Percentiles rank a stretch among this genome's conserved stretches.
Conservation (phyloP, 1,140 invertebrate species). For the Papilio polytes region DNA sequence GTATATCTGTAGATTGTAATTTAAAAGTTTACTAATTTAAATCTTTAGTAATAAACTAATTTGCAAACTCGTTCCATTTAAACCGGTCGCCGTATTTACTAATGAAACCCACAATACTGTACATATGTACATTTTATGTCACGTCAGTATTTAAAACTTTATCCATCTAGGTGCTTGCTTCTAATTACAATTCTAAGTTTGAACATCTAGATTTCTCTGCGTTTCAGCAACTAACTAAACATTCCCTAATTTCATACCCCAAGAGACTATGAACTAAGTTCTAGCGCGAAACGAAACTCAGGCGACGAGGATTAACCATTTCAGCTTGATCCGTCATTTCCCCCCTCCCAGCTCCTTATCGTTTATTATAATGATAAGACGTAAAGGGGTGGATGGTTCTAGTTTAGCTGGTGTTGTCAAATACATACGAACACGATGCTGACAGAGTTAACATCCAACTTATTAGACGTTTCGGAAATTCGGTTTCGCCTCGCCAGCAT, state of each 20-base stretch:
- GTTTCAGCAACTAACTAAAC: conserved; percentile 57
- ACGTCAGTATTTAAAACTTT: conserved; percentile 39
- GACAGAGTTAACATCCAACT: conserved; percentile 81
- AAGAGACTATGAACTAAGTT: conserved; percentile 59
- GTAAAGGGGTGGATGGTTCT: conserved; percentile 49
- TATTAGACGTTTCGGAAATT: conserved; percentile 83
- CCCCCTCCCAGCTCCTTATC: conserved; percentile 37
- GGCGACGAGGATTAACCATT: conserved; percentile 51
- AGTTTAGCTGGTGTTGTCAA: conserved; percentile 57
- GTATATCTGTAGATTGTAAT: not conserved
- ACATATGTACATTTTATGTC: conserved; percentile 21
- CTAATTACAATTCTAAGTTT: conserved; percentile 42
- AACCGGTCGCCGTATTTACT: not conserved
- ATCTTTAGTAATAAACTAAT: not conserved
- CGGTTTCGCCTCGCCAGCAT: conserved; percentile 75
- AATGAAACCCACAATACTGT: not conserved
- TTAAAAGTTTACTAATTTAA: not conserved
- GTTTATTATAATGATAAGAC: conserved; percentile 40
- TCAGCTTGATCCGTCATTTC: conserved; percentile 52
- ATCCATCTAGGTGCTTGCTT: conserved; percentile 31
- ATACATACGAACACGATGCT: conserved; percentile 69
- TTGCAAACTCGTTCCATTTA: not conserved
- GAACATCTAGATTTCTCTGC: conserved; percentile 45
- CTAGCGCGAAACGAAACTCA: conserved; percentile 63
- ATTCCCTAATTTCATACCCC: conserved; percentile 63